Evolutionary conservation across 2,113 vertebrate genomes (phyloP).

Genomic region (Mesocricetus auratus): DNA sequence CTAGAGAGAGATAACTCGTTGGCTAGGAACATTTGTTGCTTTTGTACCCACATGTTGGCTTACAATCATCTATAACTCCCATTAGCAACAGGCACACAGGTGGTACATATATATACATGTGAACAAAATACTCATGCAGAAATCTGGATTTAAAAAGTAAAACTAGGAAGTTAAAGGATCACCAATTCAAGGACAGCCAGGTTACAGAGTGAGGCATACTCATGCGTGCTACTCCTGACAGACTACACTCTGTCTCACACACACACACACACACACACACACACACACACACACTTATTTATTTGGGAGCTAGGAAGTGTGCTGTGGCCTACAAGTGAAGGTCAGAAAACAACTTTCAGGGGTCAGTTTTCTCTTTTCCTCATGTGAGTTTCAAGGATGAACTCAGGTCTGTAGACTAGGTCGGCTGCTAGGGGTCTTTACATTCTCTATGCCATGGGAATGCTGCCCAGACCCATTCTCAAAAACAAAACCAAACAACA

Average conservation of each 20-base stretch:
- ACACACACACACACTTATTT: neutral
- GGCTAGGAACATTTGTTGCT: neutral
- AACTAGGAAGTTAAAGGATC: neutral
- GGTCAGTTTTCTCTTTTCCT: neutral
- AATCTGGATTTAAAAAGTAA: neutral
- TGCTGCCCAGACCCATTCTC: neutral
- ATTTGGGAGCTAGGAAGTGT: neutral
- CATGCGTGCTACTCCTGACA: neutral
- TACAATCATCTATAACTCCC: neutral
- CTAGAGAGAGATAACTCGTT: neutral
- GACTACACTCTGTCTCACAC: too few species aligned
- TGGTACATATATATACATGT: neutral
- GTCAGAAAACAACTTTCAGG: neutral
- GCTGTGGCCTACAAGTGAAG: neutral
- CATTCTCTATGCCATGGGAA: neutral
- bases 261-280: too few species aligned
- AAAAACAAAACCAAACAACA: neutral
- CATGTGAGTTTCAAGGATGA: neutral
- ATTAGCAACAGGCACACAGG: neutral
- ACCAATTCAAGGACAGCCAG: neutral
- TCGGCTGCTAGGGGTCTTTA: neutral
- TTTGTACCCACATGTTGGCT: neutral
- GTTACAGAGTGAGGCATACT: neutral
- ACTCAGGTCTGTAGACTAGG: neutral
- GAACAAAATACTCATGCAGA: neutral